Percentiles rank a stretch among this genome's conserved stretches.
These are phyloP conservation scores for Leptinotarsa tumamoca DNA, from an alignment of 2,888 invertebrate genomes.

Conservation along the genomic window DNA sequence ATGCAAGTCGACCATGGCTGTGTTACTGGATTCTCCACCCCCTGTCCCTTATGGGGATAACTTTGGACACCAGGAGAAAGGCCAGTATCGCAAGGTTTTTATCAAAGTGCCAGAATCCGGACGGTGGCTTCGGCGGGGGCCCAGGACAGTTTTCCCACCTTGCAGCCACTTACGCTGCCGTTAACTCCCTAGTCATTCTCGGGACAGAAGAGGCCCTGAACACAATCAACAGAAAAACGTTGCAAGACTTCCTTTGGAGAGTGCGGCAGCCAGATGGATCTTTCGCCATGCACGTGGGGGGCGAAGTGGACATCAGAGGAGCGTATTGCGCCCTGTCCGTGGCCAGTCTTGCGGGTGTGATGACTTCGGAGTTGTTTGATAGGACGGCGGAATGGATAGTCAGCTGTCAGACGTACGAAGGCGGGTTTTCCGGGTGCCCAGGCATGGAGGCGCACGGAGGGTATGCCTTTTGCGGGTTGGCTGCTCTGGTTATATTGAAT, in stretches of 20 bases:
- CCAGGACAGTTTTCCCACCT: slow-evolving; percentile 93
- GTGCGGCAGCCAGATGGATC: slow-evolving; percentile 88
- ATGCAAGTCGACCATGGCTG: slow-evolving; percentile 96
- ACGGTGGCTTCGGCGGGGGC: slow-evolving; percentile 95
- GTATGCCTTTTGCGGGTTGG: slow-evolving; percentile 98
- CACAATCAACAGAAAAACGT: slow-evolving; percentile 82
- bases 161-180: slow-evolving; percentile 97
- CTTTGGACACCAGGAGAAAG: slow-evolving; percentile 71
- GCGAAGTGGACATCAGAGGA: slow-evolving; percentile 94
- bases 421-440: slow-evolving; percentile 95
- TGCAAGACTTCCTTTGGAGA: slow-evolving; percentile 83
- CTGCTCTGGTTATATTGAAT: slow-evolving; percentile 86
- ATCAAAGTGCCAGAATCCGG: slow-evolving; percentile 78
- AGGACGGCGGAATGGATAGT: slow-evolving; percentile 93
- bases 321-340: slow-evolving; percentile 96
- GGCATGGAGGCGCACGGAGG: slow-evolving; percentile 99
- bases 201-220: slow-evolving; percentile 83
- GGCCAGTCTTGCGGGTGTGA: slow-evolving; percentile 86
- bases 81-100: slow-evolving; percentile 68
- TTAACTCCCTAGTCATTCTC: slow-evolving; percentile 91
- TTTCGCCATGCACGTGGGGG: slow-evolving; percentile 90
- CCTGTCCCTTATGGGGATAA: slow-evolving; percentile 80
- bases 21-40: slow-evolving; percentile 97
- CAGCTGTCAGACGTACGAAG: slow-evolving; percentile 98
- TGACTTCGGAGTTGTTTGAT: slow-evolving; percentile 81